A percentile compares a stretch with the other conserved stretches of the same genome.
These are phyloP conservation scores for Dynastes grantii DNA, from an alignment of 2,888 invertebrate species.

Conservation along the genomic window DNA sequence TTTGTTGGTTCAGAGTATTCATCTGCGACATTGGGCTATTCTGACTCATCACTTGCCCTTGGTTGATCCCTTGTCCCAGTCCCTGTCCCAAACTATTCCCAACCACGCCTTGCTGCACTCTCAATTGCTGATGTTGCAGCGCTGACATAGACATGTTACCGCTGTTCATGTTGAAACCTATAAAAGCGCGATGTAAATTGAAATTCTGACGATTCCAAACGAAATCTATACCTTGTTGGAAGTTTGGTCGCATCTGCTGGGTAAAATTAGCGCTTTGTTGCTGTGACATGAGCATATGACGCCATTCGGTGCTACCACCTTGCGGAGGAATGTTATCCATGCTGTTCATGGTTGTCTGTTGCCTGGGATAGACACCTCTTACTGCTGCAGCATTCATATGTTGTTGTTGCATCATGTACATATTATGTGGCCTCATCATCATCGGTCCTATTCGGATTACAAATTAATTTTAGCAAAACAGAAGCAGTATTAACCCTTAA, in stretches of 20 bases:
- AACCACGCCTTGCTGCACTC: constrained; percentile 53
- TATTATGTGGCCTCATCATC: constrained; percentile 81
- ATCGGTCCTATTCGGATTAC: constrained; percentile 73
- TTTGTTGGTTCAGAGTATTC: constrained; percentile 71
- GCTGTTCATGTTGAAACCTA: constrained; percentile 53
- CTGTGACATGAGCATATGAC: constrained; percentile 77
- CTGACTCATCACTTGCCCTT: constrained; percentile 64
- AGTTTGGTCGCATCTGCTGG: constrained; percentile 72
- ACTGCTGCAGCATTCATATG: constrained; percentile 64
- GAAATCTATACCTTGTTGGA: constrained; percentile 69
- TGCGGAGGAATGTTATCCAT: constrained; percentile 69
- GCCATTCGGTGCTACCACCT: constrained; percentile 74
- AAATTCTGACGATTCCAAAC: not conserved
- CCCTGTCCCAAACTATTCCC: constrained; percentile 42
- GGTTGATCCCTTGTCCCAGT: constrained; percentile 59
- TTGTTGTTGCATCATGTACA: constrained; percentile 77
- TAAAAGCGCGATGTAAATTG: not conserved
- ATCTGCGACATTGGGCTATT: constrained; percentile 66
- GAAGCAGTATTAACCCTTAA: not conserved
- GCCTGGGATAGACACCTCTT: constrained; percentile 71
- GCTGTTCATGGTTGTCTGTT: constrained; percentile 74
- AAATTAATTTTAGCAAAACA: not conserved
- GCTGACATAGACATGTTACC: constrained; percentile 66
- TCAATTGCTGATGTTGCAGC: constrained; percentile 61
- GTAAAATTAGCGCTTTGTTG: constrained; percentile 72